Conservation (phyloP, 2,888 invertebrate species). For the Agonopterix alstromeriana region DNA sequence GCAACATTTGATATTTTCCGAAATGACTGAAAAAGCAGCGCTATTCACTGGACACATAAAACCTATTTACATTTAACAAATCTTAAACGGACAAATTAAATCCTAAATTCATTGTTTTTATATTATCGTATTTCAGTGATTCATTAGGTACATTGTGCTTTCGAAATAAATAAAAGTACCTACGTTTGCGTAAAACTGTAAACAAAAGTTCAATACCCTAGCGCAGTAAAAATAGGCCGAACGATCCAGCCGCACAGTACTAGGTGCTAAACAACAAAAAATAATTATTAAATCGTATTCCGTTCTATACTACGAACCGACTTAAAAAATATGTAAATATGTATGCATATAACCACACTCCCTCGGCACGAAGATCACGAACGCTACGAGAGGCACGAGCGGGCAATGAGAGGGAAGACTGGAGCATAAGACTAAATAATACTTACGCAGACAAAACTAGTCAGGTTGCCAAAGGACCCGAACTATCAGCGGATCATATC, state of each 20-base stretch:
- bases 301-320: constrained; percentile 16
- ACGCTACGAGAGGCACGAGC: constrained; percentile 10
- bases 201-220: too few species aligned
- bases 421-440: constrained; percentile 6
- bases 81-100: constrained; percentile 8
- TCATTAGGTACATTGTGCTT: constrained; percentile 7
- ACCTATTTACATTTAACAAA: constrained; percentile 10
- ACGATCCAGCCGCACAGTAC: constrained; percentile 11
- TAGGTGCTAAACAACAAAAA: constrained; percentile 10
- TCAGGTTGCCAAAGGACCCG: neutral
- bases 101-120: constrained; percentile 4
- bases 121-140: constrained; percentile 2
- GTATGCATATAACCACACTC: constrained; percentile 14
- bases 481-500: neutral
- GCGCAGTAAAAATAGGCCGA: constrained; percentile 20
- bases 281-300: constrained; percentile 11
- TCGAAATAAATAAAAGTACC: constrained; percentile 6
- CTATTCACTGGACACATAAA: constrained; percentile 23
- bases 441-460: constrained; percentile 2
- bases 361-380: constrained; percentile 8
- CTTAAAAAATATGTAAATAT: constrained; percentile 12
- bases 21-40: constrained; percentile 11
- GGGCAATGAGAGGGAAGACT: constrained; percentile 6
- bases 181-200: constrained; percentile 2
- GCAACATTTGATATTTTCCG: constrained; percentile 4